Evolutionary conservation across 2,797 vertebrate genomes (phyloP).

Genomic region (Champsocephalus gunnari): DNA sequence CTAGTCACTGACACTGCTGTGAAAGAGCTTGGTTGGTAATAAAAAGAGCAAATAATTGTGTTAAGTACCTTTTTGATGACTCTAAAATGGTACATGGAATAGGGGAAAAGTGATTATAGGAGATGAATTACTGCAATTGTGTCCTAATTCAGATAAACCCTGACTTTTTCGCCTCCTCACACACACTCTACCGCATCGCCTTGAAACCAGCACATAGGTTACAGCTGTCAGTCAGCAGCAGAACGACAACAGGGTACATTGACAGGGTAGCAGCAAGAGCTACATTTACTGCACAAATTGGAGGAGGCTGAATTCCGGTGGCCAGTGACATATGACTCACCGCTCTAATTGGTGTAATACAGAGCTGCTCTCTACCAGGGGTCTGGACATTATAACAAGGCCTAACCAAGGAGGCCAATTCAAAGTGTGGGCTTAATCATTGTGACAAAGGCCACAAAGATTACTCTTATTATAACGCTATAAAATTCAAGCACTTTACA

Average conservation of each 20-base stretch:
- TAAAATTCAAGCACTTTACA: conserved; percentile 36
- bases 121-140: not conserved
- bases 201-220: conserved; percentile 1
- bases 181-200: not conserved
- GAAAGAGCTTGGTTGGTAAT: not conserved
- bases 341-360: conserved; percentile 71
- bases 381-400: conserved; percentile 58
- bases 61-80: not conserved
- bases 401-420: conserved; percentile 50
- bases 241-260: conserved; percentile 1
- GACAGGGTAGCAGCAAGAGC: conserved; percentile 20
- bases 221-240: conserved; percentile 30
- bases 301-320: conserved; percentile 47
- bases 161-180: conserved; percentile 2
- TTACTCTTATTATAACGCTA: conserved; percentile 57
- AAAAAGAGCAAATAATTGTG: not conserved
- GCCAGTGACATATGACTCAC: conserved; percentile 78
- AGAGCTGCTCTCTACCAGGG: conserved; percentile 59
- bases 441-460: conserved; percentile 48
- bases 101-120: not conserved
- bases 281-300: conserved; percentile 33
- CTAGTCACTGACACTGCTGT: not conserved
- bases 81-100: not conserved
- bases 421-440: conserved; percentile 34
- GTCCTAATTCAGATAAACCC: not conserved